Evolutionary conservation across 2,113 vertebrate species (phyloP).

Genomic region (Chaenocephalus aceratus): DNA sequence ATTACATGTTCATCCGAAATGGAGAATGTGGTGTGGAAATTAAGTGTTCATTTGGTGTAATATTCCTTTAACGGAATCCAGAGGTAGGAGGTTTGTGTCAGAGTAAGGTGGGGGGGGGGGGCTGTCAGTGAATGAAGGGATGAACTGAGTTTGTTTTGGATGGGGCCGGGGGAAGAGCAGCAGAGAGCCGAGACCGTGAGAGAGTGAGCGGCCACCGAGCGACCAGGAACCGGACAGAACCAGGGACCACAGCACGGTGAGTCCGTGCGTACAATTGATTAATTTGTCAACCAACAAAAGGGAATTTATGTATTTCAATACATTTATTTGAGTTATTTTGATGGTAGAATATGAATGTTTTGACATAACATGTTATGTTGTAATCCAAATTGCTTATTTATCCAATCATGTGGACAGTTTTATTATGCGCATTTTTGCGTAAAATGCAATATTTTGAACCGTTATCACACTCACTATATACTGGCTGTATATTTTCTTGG

Average conservation of each 20-base stretch:
- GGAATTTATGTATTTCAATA: background rate
- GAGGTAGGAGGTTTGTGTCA: background rate
- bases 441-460: too few relatives aligned
- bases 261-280: constrained; percentile 27
- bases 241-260: constrained; percentile 49
- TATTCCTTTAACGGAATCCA: constrained; percentile 14
- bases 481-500: background rate
- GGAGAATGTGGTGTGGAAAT: background rate
- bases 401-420: background rate
- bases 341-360: too few relatives aligned
- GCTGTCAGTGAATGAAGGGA: constrained; percentile 52
- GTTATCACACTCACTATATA: background rate
- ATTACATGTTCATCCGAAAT: background rate
- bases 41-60: background rate
- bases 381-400: background rate
- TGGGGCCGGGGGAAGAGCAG: constrained; percentile 50
- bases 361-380: background rate
- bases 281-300: background rate
- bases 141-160: constrained; percentile 74
- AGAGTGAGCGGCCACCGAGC: constrained; percentile 28
- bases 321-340: background rate
- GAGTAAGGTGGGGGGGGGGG: background rate
- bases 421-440: too few relatives aligned
- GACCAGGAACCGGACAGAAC: constrained; percentile 48
- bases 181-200: constrained; percentile 53